Evolutionary conservation across 2,888 invertebrate genomes (phyloP).

Genomic region (Acanthoscelides obtectus): DNA sequence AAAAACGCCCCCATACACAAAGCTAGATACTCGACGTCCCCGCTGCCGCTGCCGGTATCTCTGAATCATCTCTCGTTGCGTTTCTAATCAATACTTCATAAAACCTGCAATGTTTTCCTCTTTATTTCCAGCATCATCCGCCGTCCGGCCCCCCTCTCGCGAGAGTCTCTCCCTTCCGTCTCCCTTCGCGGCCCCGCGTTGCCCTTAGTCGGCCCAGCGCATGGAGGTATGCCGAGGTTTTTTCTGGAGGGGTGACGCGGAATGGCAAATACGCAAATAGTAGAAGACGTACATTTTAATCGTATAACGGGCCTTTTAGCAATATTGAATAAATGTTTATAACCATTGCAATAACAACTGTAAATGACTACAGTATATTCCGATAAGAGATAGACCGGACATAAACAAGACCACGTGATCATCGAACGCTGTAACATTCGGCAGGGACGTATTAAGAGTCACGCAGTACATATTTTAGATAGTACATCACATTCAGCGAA

Average conservation of each 20-base stretch:
- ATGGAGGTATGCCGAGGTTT: background rate
- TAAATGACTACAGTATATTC: too few relatives aligned
- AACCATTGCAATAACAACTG: too few relatives aligned
- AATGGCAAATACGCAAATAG: too few relatives aligned
- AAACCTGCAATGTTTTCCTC: background rate
- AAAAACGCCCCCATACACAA: background rate
- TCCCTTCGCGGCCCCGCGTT: constrained; percentile 12
- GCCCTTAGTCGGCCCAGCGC: constrained; percentile 1
- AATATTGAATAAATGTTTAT: too few relatives aligned
- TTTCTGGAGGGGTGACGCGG: background rate
- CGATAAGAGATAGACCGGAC: too few relatives aligned
- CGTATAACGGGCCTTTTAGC: too few relatives aligned
- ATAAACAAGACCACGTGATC: too few relatives aligned
- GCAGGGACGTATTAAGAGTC: too few relatives aligned
- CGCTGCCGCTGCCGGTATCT: background rate
- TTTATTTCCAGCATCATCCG: background rate
- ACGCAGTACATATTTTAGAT: too few relatives aligned
- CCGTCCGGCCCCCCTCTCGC: background rate
- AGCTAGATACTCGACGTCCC: background rate
- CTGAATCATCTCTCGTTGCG: background rate
- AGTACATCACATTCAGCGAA: too few relatives aligned
- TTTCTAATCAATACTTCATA: background rate
- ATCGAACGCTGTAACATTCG: too few relatives aligned
- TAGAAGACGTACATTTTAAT: too few relatives aligned
- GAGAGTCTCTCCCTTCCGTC: background rate